These are phyloP conservation scores for Noctua comes DNA, from an alignment of 2,888 invertebrate genomes.

Conservation along the genomic window DNA sequence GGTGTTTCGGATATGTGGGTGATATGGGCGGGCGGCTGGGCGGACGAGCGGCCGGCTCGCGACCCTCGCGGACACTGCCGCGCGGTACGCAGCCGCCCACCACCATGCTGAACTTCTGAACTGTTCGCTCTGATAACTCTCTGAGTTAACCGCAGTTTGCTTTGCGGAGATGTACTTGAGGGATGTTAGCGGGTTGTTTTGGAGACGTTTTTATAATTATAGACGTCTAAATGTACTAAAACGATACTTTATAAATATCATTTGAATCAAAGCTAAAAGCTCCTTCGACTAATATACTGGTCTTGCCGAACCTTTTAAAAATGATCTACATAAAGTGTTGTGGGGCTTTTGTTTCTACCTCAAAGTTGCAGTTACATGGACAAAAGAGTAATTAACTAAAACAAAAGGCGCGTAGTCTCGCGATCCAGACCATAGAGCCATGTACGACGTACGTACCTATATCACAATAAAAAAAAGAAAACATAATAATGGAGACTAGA, in stretches of 20 bases:
- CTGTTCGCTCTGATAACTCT: slow-evolving; percentile 42
- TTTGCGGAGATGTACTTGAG: slow-evolving; percentile 17
- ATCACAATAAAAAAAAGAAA: neutral
- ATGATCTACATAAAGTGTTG: neutral
- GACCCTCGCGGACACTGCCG: slow-evolving; percentile 70
- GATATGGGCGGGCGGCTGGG: slow-evolving; percentile 63
- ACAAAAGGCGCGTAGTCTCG: neutral
- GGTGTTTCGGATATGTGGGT: slow-evolving; percentile 53
- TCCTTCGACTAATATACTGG: no score
- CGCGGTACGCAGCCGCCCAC: slow-evolving; percentile 59
- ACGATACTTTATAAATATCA: neutral
- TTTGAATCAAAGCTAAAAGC: neutral
- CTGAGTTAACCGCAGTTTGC: slow-evolving; percentile 25
- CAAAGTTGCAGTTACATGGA: slow-evolving; percentile 2
- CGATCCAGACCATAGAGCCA: neutral
- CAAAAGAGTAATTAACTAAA: slow-evolving; percentile 17
- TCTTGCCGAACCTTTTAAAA: neutral
- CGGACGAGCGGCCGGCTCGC: slow-evolving; percentile 69
- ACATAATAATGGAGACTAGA: neutral
- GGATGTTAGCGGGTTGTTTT: neutral
- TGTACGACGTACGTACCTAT: neutral
- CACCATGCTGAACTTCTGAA: slow-evolving; percentile 37
- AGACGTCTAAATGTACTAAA: neutral
- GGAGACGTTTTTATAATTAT: neutral
- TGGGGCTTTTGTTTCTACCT: neutral